Conservation (phyloP, 64 coral and sea anemone species). For the Exaiptasia diaphana region DNA sequence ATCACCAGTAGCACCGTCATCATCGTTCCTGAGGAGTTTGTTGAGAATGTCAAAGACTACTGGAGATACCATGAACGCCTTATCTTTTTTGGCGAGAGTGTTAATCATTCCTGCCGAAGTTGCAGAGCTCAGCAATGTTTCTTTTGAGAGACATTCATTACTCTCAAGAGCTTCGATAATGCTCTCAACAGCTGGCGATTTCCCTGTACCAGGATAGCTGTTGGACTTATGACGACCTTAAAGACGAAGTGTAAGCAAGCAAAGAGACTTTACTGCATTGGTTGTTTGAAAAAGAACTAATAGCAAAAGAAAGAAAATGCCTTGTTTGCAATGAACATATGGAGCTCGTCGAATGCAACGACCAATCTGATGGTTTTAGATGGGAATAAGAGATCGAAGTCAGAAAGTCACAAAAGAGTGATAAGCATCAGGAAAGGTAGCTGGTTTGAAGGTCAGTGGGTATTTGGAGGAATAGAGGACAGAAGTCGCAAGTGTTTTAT, state of each 20-base stretch:
- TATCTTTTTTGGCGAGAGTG: neutral
- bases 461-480: too few relatives aligned
- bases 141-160: neutral
- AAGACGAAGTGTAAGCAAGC: neutral
- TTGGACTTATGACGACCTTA: constrained; percentile 28
- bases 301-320: neutral
- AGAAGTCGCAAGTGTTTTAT: too few relatives aligned
- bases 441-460: too few relatives aligned
- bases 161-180: neutral
- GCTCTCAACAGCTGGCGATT: constrained; percentile 18
- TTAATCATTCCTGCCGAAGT: constrained; percentile 24
- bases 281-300: neutral
- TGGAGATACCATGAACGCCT: neutral
- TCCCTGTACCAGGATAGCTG: constrained; percentile 32
- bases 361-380: neutral
- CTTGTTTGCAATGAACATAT: neutral
- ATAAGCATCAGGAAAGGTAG: neutral
- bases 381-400: neutral
- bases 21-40: constrained; percentile 14
- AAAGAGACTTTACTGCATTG: neutral
- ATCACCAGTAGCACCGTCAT: constrained; percentile 7
- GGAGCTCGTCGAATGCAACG: neutral
- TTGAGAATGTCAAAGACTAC: constrained; percentile 6
- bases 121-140: constrained; percentile 14
- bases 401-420: neutral